These are phyloP conservation scores for Drymonia ruficornis DNA, from an alignment of 2,888 invertebrate species.

Conservation along the genomic window DNA sequence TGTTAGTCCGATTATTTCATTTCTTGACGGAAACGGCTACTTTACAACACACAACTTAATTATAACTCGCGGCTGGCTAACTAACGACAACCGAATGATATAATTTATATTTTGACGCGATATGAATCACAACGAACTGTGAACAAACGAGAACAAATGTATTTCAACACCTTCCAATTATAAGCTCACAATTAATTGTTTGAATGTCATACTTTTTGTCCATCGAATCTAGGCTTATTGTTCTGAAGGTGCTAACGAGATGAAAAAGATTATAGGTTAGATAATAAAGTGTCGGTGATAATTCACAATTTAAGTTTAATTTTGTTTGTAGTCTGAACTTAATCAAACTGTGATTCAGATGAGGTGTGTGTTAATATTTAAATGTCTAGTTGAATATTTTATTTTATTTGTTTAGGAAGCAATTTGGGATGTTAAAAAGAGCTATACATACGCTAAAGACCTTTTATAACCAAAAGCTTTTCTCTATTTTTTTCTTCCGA, in stretches of 20 bases:
- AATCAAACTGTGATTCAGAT: background rate
- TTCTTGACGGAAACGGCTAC: constrained; percentile 37
- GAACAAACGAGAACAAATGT: constrained; percentile 30
- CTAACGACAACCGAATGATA: constrained; percentile 46
- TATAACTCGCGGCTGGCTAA: constrained; percentile 46
- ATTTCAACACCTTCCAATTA: constrained; percentile 36
- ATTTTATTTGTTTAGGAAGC: background rate
- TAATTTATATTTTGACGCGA: constrained; percentile 45
- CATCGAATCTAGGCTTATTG: constrained; percentile 15
- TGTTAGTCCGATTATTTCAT: constrained; percentile 28
- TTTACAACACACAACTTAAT: constrained; percentile 46
- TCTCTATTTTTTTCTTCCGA: background rate
- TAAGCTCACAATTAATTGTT: constrained; percentile 26
- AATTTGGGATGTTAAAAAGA: background rate
- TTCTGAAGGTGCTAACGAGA: constrained; percentile 17
- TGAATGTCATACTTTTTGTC: constrained; percentile 11
- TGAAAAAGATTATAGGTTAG: background rate
- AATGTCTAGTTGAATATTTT: background rate
- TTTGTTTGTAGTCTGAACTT: background rate
- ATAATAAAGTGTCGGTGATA: background rate
- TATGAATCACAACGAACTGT: constrained; percentile 37
- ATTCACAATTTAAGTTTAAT: background rate
- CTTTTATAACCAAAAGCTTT: background rate
- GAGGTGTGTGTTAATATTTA: background rate
- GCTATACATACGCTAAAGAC: background rate